Conservation (phyloP, 1,140 invertebrate genomes). For the Hypothenemus hampei region DNA sequence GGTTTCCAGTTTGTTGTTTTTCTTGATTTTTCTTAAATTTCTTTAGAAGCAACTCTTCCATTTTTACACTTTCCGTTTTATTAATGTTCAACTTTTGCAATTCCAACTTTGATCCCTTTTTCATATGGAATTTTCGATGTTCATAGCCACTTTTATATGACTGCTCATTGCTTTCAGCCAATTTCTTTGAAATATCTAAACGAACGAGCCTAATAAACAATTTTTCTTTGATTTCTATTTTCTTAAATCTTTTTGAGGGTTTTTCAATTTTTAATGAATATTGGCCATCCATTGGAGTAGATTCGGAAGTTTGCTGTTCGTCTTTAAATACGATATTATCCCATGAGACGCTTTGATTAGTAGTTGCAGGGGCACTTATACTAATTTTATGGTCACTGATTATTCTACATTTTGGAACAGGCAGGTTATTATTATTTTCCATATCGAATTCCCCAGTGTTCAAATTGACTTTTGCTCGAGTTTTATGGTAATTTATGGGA, state of each 20-base stretch:
- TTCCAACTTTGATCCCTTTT: slow-evolving; percentile 3
- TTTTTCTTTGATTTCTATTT: slow-evolving; percentile 3
- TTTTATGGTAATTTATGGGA: too few species aligned
- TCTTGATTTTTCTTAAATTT: slow-evolving; percentile 1
- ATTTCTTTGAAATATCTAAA: background rate
- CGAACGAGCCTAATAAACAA: slow-evolving; percentile 4
- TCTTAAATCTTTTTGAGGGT: background rate
- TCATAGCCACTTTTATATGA: background rate
- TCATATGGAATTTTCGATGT: background rate
- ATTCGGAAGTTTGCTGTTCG: too few species aligned
- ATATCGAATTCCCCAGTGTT: too few species aligned
- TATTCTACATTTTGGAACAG: background rate
- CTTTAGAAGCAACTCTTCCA: slow-evolving; percentile 2
- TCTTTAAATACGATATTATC: too few species aligned
- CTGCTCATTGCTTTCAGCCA: background rate
- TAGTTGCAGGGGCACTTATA: too few species aligned
- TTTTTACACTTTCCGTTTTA: slow-evolving; percentile 8
- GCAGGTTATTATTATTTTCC: background rate
- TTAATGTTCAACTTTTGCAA: background rate
- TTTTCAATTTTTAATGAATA: background rate
- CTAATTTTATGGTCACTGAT: background rate
- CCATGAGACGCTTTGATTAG: too few species aligned
- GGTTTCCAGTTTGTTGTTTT: background rate
- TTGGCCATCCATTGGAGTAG: too few species aligned
- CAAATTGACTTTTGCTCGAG: too few species aligned